phyloP scores from a whole-genome alignment of 2,113 vertebrate genomes.

The Zingel zingel region DNA sequence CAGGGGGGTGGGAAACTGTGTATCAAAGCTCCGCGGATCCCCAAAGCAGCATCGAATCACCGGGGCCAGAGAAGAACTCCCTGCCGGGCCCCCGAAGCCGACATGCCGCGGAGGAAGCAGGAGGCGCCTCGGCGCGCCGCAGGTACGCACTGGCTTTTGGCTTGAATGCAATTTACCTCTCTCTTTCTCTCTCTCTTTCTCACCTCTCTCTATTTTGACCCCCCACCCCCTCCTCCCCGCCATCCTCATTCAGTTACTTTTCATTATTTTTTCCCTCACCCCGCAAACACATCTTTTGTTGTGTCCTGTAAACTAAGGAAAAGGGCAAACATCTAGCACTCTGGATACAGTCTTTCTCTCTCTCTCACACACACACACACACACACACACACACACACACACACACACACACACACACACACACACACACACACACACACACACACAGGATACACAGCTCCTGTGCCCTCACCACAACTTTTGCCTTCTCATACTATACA shows the following conservation, averaged over 20 bases:
- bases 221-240: not conserved
- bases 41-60: conserved; percentile 85
- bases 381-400: no score
- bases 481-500: not conserved
- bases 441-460: not conserved
- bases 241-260: conserved; percentile 53
- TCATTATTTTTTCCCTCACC: conserved; percentile 52
- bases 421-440: no score
- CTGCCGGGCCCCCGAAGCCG: conserved; percentile 78
- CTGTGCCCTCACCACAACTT: conserved; percentile 22
- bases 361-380: no score
- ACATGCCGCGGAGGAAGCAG: conserved; percentile 99
- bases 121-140: conserved; percentile 97
- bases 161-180: conserved; percentile 29
- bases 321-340: conserved; percentile 2
- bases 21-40: conserved; percentile 85
- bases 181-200: not conserved
- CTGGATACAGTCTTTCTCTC: not conserved
- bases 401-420: no score
- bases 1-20: conserved; percentile 84
- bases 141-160: conserved; percentile 87
- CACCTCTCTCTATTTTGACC: conserved; percentile 3
- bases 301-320: not conserved
- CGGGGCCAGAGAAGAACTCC: conserved; percentile 86
- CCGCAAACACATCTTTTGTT: conserved; percentile 13